A percentile compares a stretch with the other conserved stretches of the same genome.
These are phyloP conservation scores for Trachemys scripta DNA, from an alignment of 2,113 vertebrate genomes.

Conservation along the genomic window DNA sequence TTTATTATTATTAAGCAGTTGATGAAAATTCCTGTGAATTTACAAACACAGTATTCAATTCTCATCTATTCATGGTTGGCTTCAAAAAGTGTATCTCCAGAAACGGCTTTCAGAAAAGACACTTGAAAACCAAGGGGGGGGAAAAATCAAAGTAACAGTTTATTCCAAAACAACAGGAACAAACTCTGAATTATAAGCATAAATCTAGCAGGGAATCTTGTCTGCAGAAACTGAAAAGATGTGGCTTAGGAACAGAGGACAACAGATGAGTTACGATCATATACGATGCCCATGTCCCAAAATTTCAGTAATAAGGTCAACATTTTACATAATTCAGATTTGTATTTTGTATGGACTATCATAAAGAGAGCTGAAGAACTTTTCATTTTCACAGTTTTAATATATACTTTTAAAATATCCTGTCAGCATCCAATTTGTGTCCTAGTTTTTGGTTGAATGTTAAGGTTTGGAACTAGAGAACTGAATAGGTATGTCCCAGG, in stretches of 20 bases:
- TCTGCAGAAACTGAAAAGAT: not conserved
- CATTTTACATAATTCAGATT: not conserved
- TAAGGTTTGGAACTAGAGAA: not conserved
- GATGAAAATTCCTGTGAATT: not conserved
- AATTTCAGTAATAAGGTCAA: not conserved
- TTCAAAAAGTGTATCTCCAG: not conserved
- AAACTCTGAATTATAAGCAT: not conserved
- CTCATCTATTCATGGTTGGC: not conserved
- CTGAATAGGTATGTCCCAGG: not conserved
- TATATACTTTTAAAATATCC: not conserved
- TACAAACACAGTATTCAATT: not conserved
- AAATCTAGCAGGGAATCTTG: constrained; percentile 10
- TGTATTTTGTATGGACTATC: not conserved
- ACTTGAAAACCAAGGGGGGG: not conserved
- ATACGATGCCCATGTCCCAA: not conserved
- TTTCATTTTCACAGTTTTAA: not conserved
- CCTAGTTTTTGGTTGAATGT: not conserved
- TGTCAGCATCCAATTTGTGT: not conserved
- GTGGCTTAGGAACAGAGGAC: not conserved
- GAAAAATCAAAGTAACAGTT: not conserved
- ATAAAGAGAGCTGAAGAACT: not conserved
- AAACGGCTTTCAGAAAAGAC: not conserved
- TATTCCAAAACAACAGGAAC: not conserved
- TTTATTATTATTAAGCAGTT: not conserved
- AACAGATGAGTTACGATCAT: not conserved